phyloP scores from a whole-genome alignment of 2,888 invertebrate genomes.

The Drosophila parthenogenetica region DNA sequence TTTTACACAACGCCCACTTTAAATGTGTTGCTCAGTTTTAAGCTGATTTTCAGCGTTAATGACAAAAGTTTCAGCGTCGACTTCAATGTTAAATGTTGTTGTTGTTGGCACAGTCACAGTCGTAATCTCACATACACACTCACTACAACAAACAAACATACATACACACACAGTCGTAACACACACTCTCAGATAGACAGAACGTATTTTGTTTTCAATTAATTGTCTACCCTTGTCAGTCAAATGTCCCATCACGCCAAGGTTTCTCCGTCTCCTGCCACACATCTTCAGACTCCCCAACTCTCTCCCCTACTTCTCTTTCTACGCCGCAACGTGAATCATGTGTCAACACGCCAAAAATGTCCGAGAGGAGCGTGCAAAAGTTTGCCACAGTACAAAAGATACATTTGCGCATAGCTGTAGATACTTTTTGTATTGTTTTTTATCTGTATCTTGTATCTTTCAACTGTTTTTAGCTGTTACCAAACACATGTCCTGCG shows the following conservation, averaged over 20 bases:
- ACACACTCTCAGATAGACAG: slow-evolving; percentile 15
- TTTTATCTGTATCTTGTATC: slow-evolving; percentile 1
- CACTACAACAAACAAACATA: too few relatives aligned
- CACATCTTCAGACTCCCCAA: slow-evolving; percentile 1
- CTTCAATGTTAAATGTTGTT: slow-evolving; percentile 6
- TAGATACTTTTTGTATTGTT: slow-evolving; percentile 6
- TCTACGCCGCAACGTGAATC: slow-evolving; percentile 50
- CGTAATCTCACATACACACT: neutral
- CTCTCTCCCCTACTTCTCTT: neutral
- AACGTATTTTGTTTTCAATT: slow-evolving; percentile 66
- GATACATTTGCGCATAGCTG: slow-evolving; percentile 6
- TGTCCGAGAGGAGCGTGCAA: slow-evolving; percentile 22
- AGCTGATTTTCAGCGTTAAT: slow-evolving; percentile 75
- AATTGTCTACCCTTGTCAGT: slow-evolving; percentile 77
- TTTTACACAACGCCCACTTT: neutral
- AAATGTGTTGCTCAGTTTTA: slow-evolving; percentile 55
- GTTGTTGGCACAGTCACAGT: neutral
- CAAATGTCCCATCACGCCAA: slow-evolving; percentile 57
- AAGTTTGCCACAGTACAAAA: slow-evolving; percentile 32
- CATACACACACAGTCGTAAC: neutral
- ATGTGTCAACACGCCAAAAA: slow-evolving; percentile 39
- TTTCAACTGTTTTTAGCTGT: neutral
- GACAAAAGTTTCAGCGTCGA: slow-evolving; percentile 66
- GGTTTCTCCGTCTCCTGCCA: neutral
- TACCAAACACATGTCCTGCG: neutral